Evolutionary conservation across 1,140 invertebrate genomes (phyloP).

Genomic region (Drosophila melanica): DNA sequence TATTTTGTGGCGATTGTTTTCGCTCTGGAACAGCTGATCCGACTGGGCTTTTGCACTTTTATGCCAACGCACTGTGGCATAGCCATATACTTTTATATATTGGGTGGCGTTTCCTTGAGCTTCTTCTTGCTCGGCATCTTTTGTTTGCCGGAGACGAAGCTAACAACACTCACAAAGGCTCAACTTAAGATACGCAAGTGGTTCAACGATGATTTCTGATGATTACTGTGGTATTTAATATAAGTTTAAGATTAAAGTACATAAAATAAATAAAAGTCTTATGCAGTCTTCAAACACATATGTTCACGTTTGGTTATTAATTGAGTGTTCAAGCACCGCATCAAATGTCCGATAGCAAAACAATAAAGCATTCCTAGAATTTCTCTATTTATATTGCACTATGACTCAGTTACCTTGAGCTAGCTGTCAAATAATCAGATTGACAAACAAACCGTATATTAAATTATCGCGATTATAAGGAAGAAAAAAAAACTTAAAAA

Average conservation of each 20-base stretch:
- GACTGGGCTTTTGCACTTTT: constrained; percentile 53
- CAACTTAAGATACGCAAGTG: constrained; percentile 65
- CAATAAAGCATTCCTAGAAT: background rate
- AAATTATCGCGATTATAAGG: background rate
- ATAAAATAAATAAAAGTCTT: background rate
- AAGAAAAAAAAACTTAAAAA: constrained; percentile 4
- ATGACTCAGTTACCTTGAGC: background rate
- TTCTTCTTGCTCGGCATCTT: constrained; percentile 68
- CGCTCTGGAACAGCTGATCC: constrained; percentile 46
- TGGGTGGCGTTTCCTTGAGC: constrained; percentile 55
- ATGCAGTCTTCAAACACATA: background rate
- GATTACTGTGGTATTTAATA: too few relatives aligned
- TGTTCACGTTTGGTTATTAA: background rate
- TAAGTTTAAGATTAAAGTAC: background rate
- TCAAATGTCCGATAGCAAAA: background rate
- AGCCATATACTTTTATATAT: constrained; percentile 50
- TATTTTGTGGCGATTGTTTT: constrained; percentile 64
- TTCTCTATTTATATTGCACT: too few relatives aligned
- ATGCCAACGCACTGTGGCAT: constrained; percentile 14
- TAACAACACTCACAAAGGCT: constrained; percentile 52
- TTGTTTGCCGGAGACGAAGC: constrained; percentile 67
- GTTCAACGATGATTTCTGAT: constrained; percentile 69
- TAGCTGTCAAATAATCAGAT: background rate
- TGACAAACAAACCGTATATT: background rate
- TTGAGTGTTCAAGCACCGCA: background rate